Percentiles rank a stretch among this genome's conserved stretches.
Conservation (phyloP, 2,113 vertebrate species). For the Scophthalmus maximus region DNA sequence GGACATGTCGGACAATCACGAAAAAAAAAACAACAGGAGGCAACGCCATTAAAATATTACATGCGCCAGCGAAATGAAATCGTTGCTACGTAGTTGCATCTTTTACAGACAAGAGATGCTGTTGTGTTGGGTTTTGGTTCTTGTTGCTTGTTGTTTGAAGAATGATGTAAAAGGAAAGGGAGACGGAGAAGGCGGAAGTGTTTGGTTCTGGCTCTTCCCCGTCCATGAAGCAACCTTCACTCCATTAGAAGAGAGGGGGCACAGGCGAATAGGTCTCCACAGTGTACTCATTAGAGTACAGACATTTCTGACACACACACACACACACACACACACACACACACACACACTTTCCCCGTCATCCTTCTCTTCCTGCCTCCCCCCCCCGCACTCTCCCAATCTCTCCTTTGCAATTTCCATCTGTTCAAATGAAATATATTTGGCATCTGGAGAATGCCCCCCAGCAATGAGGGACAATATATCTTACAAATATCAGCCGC, state of each 20-base stretch:
- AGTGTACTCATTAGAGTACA: conserved; percentile 47
- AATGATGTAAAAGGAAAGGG: neutral
- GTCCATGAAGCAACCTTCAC: conserved; percentile 1
- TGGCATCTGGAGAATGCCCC: conserved; percentile 79
- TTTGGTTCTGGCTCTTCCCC: neutral
- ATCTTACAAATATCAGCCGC: conserved; percentile 81
- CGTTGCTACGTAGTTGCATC: neutral
- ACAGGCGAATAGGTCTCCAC: conserved; percentile 7
- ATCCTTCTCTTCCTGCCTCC: conserved; percentile 51
- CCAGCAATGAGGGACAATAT: conserved; percentile 77
- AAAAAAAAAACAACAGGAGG: no score
- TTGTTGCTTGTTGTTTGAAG: no score
- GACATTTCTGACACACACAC: conserved; percentile 27
- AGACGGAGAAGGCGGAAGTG: conserved; percentile 15
- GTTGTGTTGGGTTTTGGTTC: neutral
- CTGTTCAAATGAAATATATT: conserved; percentile 80
- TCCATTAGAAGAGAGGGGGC: conserved; percentile 17
- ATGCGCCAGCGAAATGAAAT: conserved; percentile 2
- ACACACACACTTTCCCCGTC: conserved; percentile 9
- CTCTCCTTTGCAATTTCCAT: conserved; percentile 78
- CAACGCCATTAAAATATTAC: neutral
- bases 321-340: conserved; percentile 18
- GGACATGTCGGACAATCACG: no score
- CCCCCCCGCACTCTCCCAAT: conserved; percentile 51
- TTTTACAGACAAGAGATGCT: neutral